Evolutionary conservation across 2,888 invertebrate genomes (phyloP), one percentile per base, ranked within the genome.

Genomic region (Cyclophora punctaria): DNA sequence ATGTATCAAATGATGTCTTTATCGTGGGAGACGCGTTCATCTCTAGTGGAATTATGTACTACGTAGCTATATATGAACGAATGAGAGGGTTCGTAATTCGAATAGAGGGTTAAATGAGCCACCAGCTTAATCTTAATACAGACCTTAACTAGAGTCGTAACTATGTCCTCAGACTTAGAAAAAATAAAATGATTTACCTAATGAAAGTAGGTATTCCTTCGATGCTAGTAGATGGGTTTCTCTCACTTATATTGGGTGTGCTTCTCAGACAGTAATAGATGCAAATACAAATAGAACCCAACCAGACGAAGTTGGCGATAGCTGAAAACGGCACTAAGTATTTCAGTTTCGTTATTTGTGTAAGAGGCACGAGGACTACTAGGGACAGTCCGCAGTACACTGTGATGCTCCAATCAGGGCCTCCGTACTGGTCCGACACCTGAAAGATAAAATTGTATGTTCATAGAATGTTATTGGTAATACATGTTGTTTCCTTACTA

Each of bases 271-370:
- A 91, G 78, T 95, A 97, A 75, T 95, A 95, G 41, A 96, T 89
- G 1, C 95, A 95, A 54, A 98, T 93, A 48, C 90, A 90, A 51
- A 98, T 93, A 0, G 96, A 94, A 0, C 90, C 80, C 0, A 95
- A 85, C 88, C 97, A 95, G 40, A 95, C 93, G 20, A 94, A 66
- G 76, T 98, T 98, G 47, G 98, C 98, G 37, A 96, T 73, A 44
- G 95, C 91, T 0, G 98, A 98, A 80, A 97, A 95, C 0, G 97
- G 96, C 5, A 98, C 96, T 57, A 98, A 82, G 69, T 93, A 93
- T 71, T 94, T 95, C 0, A 98, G 89, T 63, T 94, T 92, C 33
- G 95, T 90, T 59, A 96, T 92, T 74, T 93, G 93, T 3, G 92
- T 92, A 34, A 95, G 85, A 0, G 95, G 83, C 1, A 95, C 71